A percentile compares a stretch with the other conserved stretches of the same genome.
phyloP scores from a whole-genome alignment of 2,113 vertebrate species.

The Antigone vipio region DNA sequence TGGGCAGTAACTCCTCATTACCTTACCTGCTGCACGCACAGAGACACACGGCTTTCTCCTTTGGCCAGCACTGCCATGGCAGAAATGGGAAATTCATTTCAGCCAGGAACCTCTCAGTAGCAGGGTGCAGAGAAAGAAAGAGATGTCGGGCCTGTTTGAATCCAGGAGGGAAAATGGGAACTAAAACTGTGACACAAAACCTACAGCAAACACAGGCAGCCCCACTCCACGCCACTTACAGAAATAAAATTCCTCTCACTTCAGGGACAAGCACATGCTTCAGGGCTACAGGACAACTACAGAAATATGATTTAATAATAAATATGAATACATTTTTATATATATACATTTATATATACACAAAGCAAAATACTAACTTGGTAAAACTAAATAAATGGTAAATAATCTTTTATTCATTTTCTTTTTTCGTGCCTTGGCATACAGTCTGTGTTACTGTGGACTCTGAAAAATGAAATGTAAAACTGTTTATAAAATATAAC shows the following conservation, averaged over 20 bases:
- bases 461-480: not conserved
- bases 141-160: not conserved
- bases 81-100: not conserved
- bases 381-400: slow-evolving; percentile 14
- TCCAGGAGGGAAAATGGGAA: not conserved
- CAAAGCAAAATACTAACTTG: not conserved
- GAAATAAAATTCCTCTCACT: not conserved
- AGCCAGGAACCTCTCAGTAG: not conserved
- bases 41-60: not conserved
- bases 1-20: not conserved
- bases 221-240: not conserved
- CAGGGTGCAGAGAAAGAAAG: rapidly evolving
- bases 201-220: not conserved
- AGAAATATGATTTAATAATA: not conserved
- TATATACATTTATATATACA: not conserved
- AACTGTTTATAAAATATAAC: not conserved
- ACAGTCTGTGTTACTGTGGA: not conserved
- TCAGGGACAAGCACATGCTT: not conserved
- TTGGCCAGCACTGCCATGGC: not conserved
- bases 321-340: not conserved
- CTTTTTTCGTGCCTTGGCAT: not conserved
- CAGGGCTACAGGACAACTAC: not conserved
- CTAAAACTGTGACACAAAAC: not conserved
- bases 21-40: not conserved
- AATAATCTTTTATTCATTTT: slow-evolving; percentile 13